Evolutionary conservation across 1,140 invertebrate species (phyloP).

Genomic region (Probaryconus sp.): DNA sequence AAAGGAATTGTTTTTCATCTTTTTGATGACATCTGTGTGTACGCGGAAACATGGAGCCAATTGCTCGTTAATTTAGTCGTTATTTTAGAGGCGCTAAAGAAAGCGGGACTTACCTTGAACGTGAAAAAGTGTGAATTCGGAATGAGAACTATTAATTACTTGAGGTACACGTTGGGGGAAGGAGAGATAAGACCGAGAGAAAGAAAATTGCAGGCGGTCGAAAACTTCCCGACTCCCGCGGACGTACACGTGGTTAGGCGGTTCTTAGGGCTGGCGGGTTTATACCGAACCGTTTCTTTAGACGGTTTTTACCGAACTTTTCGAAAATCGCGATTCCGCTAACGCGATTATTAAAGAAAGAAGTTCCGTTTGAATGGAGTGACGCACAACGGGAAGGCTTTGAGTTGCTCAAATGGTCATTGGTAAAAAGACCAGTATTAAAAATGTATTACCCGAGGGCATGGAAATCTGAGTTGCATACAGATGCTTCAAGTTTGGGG

Average conservation of each 20-base stretch:
- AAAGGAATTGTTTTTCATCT: too few species aligned
- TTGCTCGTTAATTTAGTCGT: too few species aligned
- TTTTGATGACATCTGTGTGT: too few species aligned
- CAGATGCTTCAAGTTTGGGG: too few species aligned
- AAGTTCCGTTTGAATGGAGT: background rate
- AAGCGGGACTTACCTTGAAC: too few species aligned
- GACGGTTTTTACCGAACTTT: background rate
- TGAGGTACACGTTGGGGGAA: too few species aligned
- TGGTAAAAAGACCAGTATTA: background rate
- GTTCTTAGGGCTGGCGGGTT: background rate
- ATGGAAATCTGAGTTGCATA: slow-evolving; percentile 1
- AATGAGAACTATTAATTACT: too few species aligned
- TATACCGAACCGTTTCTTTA: too few species aligned
- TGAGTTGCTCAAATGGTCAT: background rate
- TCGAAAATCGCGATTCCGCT: background rate
- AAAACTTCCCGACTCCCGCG: background rate
- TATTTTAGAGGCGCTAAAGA: too few species aligned
- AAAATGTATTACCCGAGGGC: slow-evolving; percentile 2
- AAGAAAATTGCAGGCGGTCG: background rate
- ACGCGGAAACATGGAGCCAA: too few species aligned
- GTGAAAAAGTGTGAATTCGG: too few species aligned
- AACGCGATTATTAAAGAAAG: background rate
- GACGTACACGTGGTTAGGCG: background rate
- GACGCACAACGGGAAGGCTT: background rate
- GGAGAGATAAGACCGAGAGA: background rate